Conservation (phyloP, 37 sponge, comb jelly and placozoan species). For the Hexactinellida sp. region DNA sequence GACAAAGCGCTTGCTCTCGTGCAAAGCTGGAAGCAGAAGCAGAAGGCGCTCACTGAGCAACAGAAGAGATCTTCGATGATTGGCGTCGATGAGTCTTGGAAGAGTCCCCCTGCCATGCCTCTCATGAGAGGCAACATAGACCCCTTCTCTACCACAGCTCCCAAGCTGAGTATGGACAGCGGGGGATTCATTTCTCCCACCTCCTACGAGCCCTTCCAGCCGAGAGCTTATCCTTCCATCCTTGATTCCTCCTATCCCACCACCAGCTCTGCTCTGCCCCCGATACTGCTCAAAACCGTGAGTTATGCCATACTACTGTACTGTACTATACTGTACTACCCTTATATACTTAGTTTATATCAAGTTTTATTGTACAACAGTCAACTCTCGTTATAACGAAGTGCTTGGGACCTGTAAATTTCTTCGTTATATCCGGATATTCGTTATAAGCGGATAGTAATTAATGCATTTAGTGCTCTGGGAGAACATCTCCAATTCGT, state of each 20-base stretch:
- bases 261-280: neutral
- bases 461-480: no score
- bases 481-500: no score
- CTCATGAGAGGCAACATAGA: constrained; percentile 57
- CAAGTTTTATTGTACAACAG: neutral
- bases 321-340: no score
- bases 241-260: constrained; percentile 1
- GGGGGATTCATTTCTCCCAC: neutral
- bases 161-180: neutral
- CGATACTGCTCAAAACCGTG: neutral
- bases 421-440: no score
- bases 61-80: constrained; percentile 20
- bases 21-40: constrained; percentile 51
- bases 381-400: no score
- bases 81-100: constrained; percentile 30
- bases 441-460: no score
- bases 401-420: no score
- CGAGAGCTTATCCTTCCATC: neutral
- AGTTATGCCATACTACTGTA: no score
- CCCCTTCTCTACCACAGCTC: constrained; percentile 37
- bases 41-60: constrained; percentile 45
- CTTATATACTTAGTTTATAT: no score
- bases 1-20: constrained; percentile 48
- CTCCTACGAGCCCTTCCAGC: neutral
- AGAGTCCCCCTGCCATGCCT: constrained; percentile 34